Percentiles rank a stretch among this genome's conserved stretches.
These are phyloP conservation scores for Heterotis niloticus DNA, from an alignment of 2,113 vertebrate species.

Conservation along the genomic window DNA sequence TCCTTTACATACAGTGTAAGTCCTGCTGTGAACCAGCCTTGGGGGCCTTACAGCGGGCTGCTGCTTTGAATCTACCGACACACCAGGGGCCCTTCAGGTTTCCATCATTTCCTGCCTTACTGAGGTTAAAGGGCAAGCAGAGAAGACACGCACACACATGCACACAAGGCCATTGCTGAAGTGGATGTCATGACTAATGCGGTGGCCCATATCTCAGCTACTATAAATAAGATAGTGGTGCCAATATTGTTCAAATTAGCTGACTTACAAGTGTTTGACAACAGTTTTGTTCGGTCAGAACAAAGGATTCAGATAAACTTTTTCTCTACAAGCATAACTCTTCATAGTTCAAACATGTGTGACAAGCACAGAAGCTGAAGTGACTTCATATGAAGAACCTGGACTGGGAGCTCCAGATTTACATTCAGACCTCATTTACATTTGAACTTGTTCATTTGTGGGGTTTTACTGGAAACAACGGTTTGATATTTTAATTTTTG, in stretches of 20 bases:
- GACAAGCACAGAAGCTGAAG: too few species aligned
- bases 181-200: constrained; percentile 7
- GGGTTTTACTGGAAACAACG: too few species aligned
- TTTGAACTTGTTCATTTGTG: too few species aligned
- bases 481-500: too few species aligned
- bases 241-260: constrained; percentile 3
- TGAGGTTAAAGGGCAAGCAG: constrained; percentile 21
- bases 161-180: constrained; percentile 13
- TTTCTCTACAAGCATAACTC: not conserved
- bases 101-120: not conserved
- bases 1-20: not conserved
- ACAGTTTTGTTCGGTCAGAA: not conserved
- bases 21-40: constrained; percentile 18
- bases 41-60: not conserved
- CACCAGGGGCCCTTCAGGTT: too few species aligned
- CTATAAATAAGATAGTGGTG: constrained; percentile 25
- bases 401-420: too few species aligned
- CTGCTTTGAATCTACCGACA: not conserved
- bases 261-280: constrained; percentile 6
- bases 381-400: not conserved
- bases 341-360: too few species aligned
- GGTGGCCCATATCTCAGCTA: not conserved
- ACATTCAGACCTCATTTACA: too few species aligned
- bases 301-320: not conserved
- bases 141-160: too few species aligned